Conservation (phyloP, 1,140 invertebrate species). For the Caerostris extrusa region DNA sequence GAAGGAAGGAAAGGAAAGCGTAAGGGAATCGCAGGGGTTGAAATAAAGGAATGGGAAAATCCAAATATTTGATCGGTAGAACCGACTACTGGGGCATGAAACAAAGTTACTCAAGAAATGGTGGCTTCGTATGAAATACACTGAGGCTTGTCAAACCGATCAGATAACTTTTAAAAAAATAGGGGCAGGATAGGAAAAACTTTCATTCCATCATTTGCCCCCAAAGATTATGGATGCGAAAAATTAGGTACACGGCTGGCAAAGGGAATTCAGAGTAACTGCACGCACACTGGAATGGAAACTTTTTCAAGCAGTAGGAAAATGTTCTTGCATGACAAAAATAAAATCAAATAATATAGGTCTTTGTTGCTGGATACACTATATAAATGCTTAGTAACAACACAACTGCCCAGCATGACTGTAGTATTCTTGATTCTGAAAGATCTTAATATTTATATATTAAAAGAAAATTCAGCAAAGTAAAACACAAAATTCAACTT, state of each 20-base stretch:
- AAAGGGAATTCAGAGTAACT: neutral
- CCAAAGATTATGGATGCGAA: slow-evolving; percentile 23
- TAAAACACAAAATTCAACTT: too few relatives aligned
- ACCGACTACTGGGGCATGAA: slow-evolving; percentile 32
- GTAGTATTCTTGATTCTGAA: too few relatives aligned
- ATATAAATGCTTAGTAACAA: too few relatives aligned
- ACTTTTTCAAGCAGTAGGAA: neutral
- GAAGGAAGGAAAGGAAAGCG: slow-evolving; percentile 37
- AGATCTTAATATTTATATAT: too few relatives aligned
- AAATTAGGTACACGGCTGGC: neutral
- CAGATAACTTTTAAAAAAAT: neutral
- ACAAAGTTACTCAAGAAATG: slow-evolving; percentile 24
- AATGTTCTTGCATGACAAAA: neutral
- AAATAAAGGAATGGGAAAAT: slow-evolving; percentile 19
- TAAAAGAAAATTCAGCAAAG: too few relatives aligned
- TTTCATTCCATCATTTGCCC: neutral
- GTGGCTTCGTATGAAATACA: slow-evolving; percentile 1
- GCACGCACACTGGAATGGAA: neutral
- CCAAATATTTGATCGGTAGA: slow-evolving; percentile 55
- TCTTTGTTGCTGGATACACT: too few relatives aligned
- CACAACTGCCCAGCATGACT: too few relatives aligned
- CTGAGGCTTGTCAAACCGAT: slow-evolving; percentile 31
- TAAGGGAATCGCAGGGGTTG: neutral
- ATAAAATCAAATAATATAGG: too few relatives aligned
- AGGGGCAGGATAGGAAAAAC: neutral